Evolutionary conservation across 2,888 invertebrate species (phyloP), one percentile per base, ranked within the genome.

Genomic region (Hyposoter dolosus): DNA sequence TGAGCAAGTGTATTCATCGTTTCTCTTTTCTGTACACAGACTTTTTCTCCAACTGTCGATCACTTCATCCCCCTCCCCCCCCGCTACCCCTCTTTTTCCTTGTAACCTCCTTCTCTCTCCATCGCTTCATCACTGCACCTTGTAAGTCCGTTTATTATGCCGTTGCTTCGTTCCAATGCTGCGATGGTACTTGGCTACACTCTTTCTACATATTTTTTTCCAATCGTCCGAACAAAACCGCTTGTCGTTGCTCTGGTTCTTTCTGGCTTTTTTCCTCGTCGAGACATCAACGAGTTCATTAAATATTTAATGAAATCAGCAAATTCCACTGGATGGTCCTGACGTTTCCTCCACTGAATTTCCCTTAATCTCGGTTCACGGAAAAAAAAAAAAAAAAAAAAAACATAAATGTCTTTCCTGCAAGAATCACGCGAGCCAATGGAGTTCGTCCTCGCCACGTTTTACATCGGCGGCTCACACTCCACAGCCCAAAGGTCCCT

Each of bases 1-100:
- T 91, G 90, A 89, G 88, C 89, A 86, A 81, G 50, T 68, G 43
- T 53, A 72, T 76, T 80, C 68, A 68, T 40, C 77, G 66, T 80
- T 76, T 28, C 66, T 68, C 32, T 80, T 80, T 28, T 74, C 15
- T 15, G 15, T 63, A 74, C 80, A 40, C 7, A 40, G 40, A 35
- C 79, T 74, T 80, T 80, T 71, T 43, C 80, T 60, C 69, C 23
- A 5, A 56, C 76, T 45, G 71, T 45, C 69, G 19, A 32, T 66
- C 28, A 23, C 60, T 19, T 77, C 65, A 65, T 60, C 23, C 87
- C 81, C 72, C 88, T 47, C n/a, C 87, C 81, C 71, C 87, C 87
- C 71, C n/a, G n/a, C n/a, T n/a, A n/a, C n/a, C n/a, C 83, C 79
- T 88, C 82, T 84, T 82, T 87, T 83, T 87, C 84, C 82, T 63